Evolutionary conservation across 2,797 vertebrate species (phyloP).

Genomic region (Squalus acanthias): DNA sequence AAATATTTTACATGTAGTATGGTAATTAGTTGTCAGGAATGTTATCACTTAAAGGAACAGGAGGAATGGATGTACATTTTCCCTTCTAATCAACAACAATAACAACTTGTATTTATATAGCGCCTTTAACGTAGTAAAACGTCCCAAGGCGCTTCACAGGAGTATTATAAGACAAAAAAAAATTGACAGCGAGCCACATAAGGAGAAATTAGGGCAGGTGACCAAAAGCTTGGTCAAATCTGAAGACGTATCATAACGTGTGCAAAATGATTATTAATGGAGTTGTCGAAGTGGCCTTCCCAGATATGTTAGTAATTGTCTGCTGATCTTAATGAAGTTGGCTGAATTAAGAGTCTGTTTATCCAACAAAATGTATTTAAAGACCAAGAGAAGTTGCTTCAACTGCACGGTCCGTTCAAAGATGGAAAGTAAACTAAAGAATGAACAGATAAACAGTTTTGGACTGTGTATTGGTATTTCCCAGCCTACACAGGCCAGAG

Average conservation of each 20-base stretch:
- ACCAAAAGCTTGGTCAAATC: background rate
- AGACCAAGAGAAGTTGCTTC: background rate
- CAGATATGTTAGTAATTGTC: background rate
- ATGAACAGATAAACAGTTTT: background rate
- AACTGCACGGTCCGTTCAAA: background rate
- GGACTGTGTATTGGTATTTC: background rate
- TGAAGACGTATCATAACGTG: background rate
- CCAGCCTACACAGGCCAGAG: background rate
- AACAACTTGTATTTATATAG: too few species aligned
- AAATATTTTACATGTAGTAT: background rate
- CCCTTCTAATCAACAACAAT: too few species aligned
- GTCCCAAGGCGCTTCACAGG: too few species aligned
- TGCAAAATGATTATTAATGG: background rate
- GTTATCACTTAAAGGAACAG: background rate
- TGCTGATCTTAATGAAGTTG: background rate
- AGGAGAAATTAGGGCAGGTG: too few species aligned
- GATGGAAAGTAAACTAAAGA: background rate
- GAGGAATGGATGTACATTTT: background rate
- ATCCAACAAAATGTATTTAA: background rate
- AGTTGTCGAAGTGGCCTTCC: background rate
- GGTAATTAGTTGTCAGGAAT: background rate
- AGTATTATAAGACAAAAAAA: too few species aligned
- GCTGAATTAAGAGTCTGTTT: background rate
- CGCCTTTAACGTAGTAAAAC: too few species aligned
- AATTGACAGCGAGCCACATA: too few species aligned